Base-by-base conservation (phyloP, 2,888 invertebrate species). In the Acrobasis suavella region DNA sequence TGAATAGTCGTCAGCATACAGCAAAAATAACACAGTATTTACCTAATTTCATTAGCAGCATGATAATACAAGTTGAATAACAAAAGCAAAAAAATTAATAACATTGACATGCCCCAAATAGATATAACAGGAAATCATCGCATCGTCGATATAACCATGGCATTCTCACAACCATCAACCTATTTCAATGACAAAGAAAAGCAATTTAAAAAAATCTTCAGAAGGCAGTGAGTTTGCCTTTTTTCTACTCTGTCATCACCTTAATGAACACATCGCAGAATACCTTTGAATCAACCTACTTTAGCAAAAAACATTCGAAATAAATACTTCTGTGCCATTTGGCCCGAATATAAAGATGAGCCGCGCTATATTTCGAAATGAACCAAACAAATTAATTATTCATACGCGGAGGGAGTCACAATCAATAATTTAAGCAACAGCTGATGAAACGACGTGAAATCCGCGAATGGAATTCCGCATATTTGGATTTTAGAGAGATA, bases 181-280 rank as follows among this genome's bases (percentile, higher is more conserved):
- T 77, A 80, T 82, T 81, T 77, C 69, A 75, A 72, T 75, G 77
- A 85, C 82, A 85, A 85, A 80, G 69, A 74, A 76, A 76, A 74
- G 77, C 78, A 81, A 83, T 82, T 81, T 77, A 77, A 84, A 82
- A 75, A 71, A 75, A 69, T 69, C 71, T n/a, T 66, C 66, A 49
- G 56, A 62, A 63, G 56, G 65, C 49, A 50, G 60, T 78, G 77
- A 76, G 65, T 72, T 71, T 72, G 72, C 76, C 67, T 60, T 74
- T 77, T 78, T 76, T 69, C 65, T 65, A 73, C 76, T 67, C 65
- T 69, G 76, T 79, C 78, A 81, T 78, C 69, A 64, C 67, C 66
- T 69, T 81, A 80, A 85, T 83, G 78, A 82, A 78, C 72, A 72
- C 68, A 72, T 75, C 69, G 72, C 70, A 70, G 71, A 73, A 68